Percentiles rank a stretch among this genome's conserved stretches.
These are phyloP conservation scores for Bibio marci DNA, from an alignment of 2,888 invertebrate species.

Conservation along the genomic window DNA sequence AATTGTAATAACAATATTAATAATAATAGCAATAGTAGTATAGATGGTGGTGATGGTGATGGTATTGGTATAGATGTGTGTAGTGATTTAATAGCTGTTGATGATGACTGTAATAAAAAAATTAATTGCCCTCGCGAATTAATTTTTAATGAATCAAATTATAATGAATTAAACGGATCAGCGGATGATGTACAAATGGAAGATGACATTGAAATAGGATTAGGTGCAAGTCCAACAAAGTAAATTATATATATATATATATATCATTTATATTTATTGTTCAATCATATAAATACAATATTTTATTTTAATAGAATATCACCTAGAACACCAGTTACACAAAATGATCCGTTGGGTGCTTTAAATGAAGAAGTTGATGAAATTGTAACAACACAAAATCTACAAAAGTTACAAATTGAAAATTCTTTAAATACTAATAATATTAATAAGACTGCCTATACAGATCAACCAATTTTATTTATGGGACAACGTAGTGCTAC, in stretches of 20 bases:
- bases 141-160: no score
- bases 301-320: constrained; percentile 34
- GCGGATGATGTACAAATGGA: constrained; percentile 1
- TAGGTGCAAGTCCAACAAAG: constrained; percentile 24
- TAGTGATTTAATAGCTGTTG: no score
- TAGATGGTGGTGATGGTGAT: constrained; percentile 17
- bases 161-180: constrained; percentile 10
- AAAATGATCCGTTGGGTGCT: constrained; percentile 84
- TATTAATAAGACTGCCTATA: constrained; percentile 29
- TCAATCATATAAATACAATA: background rate
- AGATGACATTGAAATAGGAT: background rate
- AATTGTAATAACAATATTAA: background rate
- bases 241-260: constrained; percentile 10
- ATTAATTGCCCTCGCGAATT: constrained; percentile 7
- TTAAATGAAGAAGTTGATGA: constrained; percentile 32
- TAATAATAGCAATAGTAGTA: constrained; percentile 1
- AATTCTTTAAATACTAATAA: constrained; percentile 18
- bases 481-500: constrained; percentile 36
- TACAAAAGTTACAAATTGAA: constrained; percentile 12
- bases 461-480: constrained; percentile 54
- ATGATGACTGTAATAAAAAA: constrained; percentile 8
- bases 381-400: constrained; percentile 11
- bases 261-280: constrained; percentile 1
- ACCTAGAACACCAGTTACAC: constrained; percentile 70
- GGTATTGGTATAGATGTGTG: constrained; percentile 17